phyloP scores from a whole-genome alignment of 53 echinoderm and acorn worm genomes.

The Paracentrotus lividus region DNA sequence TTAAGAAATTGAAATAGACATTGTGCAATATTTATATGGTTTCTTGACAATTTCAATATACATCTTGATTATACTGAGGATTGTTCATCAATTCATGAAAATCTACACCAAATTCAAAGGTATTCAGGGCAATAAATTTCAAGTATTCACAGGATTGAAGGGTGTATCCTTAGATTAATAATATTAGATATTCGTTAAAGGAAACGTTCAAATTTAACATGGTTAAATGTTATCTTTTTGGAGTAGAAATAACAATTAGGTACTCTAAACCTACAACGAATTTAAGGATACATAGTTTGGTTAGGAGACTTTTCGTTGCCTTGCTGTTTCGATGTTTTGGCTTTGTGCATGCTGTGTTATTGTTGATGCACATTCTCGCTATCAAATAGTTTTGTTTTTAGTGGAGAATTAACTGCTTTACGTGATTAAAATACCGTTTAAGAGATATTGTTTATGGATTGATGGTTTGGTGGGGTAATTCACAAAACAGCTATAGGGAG shows the following conservation, averaged over 20 bases:
- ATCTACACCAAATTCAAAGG: too few species aligned
- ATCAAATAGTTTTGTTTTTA: background rate
- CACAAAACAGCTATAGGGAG: background rate
- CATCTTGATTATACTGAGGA: background rate
- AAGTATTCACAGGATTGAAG: background rate
- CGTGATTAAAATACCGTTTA: background rate
- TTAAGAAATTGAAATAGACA: too few species aligned
- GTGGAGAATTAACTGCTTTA: background rate
- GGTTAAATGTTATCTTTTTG: background rate
- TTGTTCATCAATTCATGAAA: background rate
- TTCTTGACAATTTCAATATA: background rate
- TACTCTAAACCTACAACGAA: background rate
- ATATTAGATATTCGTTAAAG: too few species aligned
- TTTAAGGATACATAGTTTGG: background rate
- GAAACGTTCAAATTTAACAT: background rate
- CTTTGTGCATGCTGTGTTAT: slow-evolving; percentile 20
- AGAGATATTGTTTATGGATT: background rate
- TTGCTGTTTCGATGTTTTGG: background rate
- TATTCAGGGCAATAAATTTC: background rate
- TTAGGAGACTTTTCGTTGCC: background rate
- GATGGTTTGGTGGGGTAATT: background rate
- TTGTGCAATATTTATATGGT: background rate
- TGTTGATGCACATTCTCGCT: background rate
- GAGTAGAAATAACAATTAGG: background rate
- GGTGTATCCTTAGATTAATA: background rate